Evolutionary conservation across 2,797 vertebrate genomes (phyloP), one percentile per base, ranked within the genome.

Genomic region (Poecile montanus): DNA sequence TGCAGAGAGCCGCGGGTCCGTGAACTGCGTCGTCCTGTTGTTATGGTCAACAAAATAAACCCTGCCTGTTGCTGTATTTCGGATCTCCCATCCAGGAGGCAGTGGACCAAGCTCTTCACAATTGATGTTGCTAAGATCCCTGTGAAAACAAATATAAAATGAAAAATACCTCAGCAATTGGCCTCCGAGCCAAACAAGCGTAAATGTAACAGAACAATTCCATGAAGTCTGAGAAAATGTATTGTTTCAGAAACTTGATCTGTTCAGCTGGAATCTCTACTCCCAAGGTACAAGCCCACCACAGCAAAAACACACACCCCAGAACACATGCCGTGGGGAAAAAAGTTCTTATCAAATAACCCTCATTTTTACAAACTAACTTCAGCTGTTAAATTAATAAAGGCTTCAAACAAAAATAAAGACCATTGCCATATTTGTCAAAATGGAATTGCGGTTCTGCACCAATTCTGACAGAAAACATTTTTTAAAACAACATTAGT

Each of bases 31-130:
- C 61, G 99, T 99, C 88, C 99, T 98, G 98, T 99, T 99, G 98
- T 99, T 99, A 98, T 99, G 99, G 98, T 99, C 99, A 53, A 99
- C 99, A 91, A 99, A 99, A 98, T 99, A 99, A 97, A 99, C 99
- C 34, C 99, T 98, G 94, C 99, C 99, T 12, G 99, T 99, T 48
- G 99, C 99, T 5, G 99, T 99, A 98, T 99, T 99, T 79, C 99
- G 98, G 96, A 99, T 99, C 98, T 99, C 99, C 99, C 99, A 99
- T 98, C 99, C 99, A 91, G 99, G 99, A 89, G 99, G 99, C 97
- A 99, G 98, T 5, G 99, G 99, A 92, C 99, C 99, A 96, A 99
- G 98, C 97, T 99, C 99, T 98, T 99, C 99, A 96, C 99, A 99
- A 98, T 99, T 99, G 96, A 99, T 99, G 97, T 99, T 99, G 97